Percentiles rank a stretch among this genome's conserved stretches.
Conservation (phyloP, 2,797 vertebrate genomes). For the Malurus leucopterus region DNA sequence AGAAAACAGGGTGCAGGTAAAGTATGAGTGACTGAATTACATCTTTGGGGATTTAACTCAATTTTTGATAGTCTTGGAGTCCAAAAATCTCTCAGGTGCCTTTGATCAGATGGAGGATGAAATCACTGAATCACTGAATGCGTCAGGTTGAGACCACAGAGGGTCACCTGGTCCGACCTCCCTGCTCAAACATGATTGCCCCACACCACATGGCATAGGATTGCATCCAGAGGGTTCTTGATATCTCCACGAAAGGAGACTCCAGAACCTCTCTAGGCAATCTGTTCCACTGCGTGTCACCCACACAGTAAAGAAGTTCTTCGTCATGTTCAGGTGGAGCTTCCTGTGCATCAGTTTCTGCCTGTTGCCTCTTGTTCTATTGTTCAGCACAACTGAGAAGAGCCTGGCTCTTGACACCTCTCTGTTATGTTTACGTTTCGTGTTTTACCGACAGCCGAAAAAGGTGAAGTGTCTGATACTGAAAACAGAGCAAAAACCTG, state of each 20-base stretch:
- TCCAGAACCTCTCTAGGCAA: background rate
- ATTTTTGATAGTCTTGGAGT: background rate
- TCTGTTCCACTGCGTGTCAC: background rate
- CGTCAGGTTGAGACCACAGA: background rate
- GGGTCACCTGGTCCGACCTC: background rate
- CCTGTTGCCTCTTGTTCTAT: background rate
- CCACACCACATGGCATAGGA: background rate
- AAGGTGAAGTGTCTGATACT: background rate
- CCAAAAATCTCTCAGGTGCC: background rate
- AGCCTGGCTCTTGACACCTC: background rate
- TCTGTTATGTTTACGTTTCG: background rate
- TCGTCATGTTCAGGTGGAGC: background rate
- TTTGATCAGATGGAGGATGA: background rate
- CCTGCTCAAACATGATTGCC: background rate
- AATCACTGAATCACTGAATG: background rate
- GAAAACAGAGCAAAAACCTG: background rate
- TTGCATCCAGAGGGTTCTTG: background rate
- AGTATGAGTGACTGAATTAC: too few species aligned
- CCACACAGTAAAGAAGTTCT: background rate
- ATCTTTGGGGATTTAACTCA: accelerated
- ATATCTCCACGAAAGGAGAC: background rate
- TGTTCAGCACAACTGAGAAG: background rate
- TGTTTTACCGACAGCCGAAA: background rate
- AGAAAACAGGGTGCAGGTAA: background rate
- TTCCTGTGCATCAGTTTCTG: background rate